Conservation (phyloP, 2,113 vertebrate genomes). For the Rhea americana region DNA sequence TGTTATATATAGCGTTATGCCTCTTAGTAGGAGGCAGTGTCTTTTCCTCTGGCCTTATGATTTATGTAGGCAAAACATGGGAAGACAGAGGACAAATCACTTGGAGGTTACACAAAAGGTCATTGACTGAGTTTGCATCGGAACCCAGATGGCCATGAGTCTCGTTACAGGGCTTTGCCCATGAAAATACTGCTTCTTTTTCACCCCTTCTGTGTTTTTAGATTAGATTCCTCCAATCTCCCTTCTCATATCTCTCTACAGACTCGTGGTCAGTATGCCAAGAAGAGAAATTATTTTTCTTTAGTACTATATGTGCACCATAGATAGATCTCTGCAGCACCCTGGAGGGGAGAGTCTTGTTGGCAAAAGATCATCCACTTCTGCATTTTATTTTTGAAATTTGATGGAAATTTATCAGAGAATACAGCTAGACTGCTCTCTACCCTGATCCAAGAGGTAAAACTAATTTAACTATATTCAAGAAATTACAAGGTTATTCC, state of each 20-base stretch:
- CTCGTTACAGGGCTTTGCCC: background rate
- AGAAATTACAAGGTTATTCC: background rate
- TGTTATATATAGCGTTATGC: background rate
- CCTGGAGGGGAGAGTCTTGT: background rate
- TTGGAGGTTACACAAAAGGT: background rate
- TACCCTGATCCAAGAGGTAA: background rate
- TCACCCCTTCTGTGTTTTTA: background rate
- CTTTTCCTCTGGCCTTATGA: background rate
- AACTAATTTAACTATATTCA: background rate
- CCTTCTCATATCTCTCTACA: background rate
- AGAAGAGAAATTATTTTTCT: background rate
- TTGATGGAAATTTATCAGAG: background rate
- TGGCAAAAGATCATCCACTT: background rate
- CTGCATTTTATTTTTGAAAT: background rate
- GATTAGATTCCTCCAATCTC: background rate
- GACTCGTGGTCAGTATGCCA: background rate
- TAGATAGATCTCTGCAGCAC: background rate
- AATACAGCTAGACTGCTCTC: background rate
- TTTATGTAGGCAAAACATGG: background rate
- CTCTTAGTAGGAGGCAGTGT: background rate
- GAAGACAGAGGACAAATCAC: background rate
- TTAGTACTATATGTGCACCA: background rate
- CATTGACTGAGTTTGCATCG: background rate
- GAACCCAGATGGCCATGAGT: background rate
- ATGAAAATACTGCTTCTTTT: background rate